Evolutionary conservation across 2,888 invertebrate species (phyloP).

Genomic region (Folsomia manolachei): DNA sequence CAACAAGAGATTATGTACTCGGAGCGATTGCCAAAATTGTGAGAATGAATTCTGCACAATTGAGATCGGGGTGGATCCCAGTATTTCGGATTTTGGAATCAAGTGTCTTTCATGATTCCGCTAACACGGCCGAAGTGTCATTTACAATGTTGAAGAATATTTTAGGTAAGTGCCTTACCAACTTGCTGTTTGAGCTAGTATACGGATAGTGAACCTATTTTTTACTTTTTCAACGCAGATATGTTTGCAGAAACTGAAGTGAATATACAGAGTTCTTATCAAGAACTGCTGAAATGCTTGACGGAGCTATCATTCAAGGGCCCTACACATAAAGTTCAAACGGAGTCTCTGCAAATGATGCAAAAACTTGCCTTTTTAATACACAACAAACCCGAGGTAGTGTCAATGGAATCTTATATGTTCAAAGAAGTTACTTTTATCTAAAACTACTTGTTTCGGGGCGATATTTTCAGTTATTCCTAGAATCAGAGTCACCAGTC

Average conservation of each 20-base stretch:
- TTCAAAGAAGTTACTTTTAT: not conserved
- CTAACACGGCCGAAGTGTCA: not conserved
- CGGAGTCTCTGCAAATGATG: constrained; percentile 30
- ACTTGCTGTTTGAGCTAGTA: too few relatives aligned
- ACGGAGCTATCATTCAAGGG: constrained; percentile 39
- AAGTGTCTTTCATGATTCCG: not conserved
- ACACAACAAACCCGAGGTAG: constrained; percentile 15
- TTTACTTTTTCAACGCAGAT: constrained; percentile 22
- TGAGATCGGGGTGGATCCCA: constrained; percentile 39
- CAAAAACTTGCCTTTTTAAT: constrained; percentile 18
- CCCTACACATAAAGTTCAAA: constrained; percentile 34
- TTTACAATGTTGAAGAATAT: constrained; percentile 20
- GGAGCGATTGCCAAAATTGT: constrained; percentile 37
- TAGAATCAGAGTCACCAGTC: not conserved
- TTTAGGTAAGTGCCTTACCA: constrained; percentile 13
- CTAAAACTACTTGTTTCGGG: too few relatives aligned
- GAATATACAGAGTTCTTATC: constrained; percentile 31
- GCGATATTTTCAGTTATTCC: not conserved
- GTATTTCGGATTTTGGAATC: constrained; percentile 23
- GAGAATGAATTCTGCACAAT: constrained; percentile 31
- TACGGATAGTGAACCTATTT: not conserved
- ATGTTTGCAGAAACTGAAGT: constrained; percentile 32
- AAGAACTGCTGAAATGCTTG: constrained; percentile 27
- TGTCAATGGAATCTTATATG: not conserved
- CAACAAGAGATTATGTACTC: constrained; percentile 29